Evolutionary conservation across 2,113 vertebrate species (phyloP).

Genomic region (Mellivora capensis): DNA sequence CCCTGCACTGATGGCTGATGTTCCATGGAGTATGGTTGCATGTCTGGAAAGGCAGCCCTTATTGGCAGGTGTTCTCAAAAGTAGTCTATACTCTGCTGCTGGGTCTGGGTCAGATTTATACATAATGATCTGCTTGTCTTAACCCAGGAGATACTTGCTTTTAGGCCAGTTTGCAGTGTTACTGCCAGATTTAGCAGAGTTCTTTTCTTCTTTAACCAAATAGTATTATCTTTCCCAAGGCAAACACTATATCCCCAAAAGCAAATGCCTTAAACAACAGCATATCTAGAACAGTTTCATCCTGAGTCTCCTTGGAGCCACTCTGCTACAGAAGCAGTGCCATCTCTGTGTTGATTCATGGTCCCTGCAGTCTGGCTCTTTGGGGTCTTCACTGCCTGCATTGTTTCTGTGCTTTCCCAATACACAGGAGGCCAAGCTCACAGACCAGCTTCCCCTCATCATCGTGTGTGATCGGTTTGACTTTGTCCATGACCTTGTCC

Average conservation of each 20-base stretch:
- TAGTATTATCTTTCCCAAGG: neutral
- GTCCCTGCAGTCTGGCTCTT: neutral
- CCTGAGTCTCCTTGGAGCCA: neutral
- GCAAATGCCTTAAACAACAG: neutral
- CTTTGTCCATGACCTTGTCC: constrained; percentile 93
- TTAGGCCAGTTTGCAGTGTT: neutral
- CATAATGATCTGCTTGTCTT: neutral
- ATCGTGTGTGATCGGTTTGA: constrained; percentile 95
- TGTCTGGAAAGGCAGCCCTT: neutral
- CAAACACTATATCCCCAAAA: neutral
- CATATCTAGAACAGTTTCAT: neutral
- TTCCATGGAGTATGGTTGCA: neutral
- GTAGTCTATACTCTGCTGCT: neutral
- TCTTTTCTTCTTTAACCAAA: neutral
- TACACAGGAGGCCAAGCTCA: constrained; percentile 92
- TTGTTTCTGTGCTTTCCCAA: neutral
- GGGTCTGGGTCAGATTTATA: neutral
- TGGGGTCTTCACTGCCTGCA: neutral
- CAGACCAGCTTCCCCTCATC: constrained; percentile 95
- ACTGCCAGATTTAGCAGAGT: neutral
- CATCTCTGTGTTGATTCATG: neutral
- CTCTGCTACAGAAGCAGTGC: neutral
- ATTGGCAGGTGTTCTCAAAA: neutral
- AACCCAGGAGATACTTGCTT: neutral
- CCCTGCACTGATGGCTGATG: neutral